Evolutionary conservation across 2,888 invertebrate species (phyloP), one percentile per base, ranked within the genome.

Genomic region (Tuberolachnus salignus): DNA sequence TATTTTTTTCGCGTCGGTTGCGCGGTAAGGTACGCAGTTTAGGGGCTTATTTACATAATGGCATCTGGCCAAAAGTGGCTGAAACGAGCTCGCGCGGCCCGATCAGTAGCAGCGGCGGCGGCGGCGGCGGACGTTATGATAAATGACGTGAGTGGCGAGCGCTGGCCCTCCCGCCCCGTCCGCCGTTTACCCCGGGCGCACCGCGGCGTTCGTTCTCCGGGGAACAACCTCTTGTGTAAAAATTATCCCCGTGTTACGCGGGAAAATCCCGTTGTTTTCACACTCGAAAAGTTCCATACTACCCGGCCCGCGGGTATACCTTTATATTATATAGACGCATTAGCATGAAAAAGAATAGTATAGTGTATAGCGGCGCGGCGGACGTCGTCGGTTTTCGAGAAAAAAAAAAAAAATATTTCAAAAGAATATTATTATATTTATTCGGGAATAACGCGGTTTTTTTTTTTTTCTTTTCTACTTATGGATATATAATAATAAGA

Each of bases 231-330:
- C 26, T 53, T 9, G 64, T 16, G 55, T 10, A 66, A 74, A 74
- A 66, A 74, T 75, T 75, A 75, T 64, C 53, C 74, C 16, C 51
- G 16, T 21, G 73, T 74, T 53, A 21, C 53, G 53, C 26, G 13
- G 4, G 55, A n/a, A 75, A 66, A 75, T 75, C 74, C 74, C 74
- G 74, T 75, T 66, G 74, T 66, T 75, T 74, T 75, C 74, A 75
- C 74, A 66, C 74, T 66, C 66, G 74, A 46, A 64, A 72, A 72
- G 71, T 72, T 72, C 59, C 59, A 44, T 44, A 61, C 26, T 26
- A 70, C 26, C 13, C 70, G 42, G 21, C 55, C 34, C 34, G 34
- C 34, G 34, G n/a, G n/a, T 34, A 3, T 34, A 34, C 34, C 34
- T 34, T 4, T 6, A 34, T 34, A 34, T 34, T 34, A 34, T 6